These are phyloP conservation scores for Delphinus delphis DNA, from an alignment of 2,113 vertebrate genomes.

Conservation along the genomic window DNA sequence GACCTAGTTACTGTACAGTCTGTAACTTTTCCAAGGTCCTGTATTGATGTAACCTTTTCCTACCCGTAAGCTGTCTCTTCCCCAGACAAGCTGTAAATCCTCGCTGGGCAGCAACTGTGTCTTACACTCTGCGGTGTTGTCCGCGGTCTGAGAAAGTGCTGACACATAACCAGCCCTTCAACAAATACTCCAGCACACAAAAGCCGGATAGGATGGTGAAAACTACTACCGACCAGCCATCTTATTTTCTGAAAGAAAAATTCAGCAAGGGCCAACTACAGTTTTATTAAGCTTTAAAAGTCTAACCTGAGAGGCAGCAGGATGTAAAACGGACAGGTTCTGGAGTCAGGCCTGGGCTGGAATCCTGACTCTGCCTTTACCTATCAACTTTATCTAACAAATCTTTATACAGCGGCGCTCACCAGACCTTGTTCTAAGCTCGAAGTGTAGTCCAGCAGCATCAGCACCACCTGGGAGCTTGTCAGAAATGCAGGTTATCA, in stretches of 20 bases:
- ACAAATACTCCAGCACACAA: neutral
- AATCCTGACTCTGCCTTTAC: neutral
- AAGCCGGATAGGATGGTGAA: neutral
- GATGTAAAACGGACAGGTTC: neutral
- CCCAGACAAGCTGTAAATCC: neutral
- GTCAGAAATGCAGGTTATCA: neutral
- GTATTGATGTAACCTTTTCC: neutral
- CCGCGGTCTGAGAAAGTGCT: neutral
- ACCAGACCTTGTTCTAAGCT: neutral
- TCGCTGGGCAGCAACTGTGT: neutral
- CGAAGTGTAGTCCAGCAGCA: neutral
- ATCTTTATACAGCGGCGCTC: neutral
- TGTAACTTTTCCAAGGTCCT: constrained; percentile 7
- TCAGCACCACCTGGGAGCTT: neutral
- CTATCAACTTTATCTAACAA: neutral
- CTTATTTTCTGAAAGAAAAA: neutral
- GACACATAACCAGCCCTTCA: neutral
- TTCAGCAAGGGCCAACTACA: neutral
- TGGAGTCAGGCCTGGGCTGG: neutral
- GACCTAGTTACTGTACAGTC: neutral
- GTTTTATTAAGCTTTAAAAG: neutral
- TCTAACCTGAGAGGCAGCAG: neutral
- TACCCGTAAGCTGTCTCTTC: neutral
- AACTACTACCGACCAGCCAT: neutral
- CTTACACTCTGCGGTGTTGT: neutral